Conservation (phyloP, 2,888 invertebrate species). For the Dorcus parallelipipedus region DNA sequence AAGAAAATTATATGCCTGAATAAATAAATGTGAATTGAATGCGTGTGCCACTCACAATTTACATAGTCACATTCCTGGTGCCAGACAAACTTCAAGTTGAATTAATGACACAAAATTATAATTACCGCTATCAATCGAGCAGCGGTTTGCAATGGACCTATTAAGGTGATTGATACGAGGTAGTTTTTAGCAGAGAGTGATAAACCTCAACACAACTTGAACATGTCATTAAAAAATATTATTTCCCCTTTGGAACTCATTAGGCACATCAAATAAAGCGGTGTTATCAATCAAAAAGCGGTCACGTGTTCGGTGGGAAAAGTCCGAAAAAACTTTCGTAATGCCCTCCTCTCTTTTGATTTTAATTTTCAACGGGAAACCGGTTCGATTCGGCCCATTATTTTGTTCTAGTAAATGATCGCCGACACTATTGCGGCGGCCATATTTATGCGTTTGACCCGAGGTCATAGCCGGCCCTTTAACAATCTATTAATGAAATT, state of each 20-base stretch:
- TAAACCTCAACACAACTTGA: conserved; percentile 39
- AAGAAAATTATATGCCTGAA: no score
- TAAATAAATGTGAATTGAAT: no score
- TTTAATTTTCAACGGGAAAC: conserved; percentile 18
- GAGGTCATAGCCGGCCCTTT: conserved; percentile 34
- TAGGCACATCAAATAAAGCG: conserved; percentile 30
- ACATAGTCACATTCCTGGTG: conserved; percentile 18
- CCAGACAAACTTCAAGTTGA: conserved; percentile 38
- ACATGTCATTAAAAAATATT: conserved; percentile 42
- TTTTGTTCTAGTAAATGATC: conserved; percentile 17
- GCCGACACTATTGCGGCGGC: conserved; percentile 22
- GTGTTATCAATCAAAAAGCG: conserved; percentile 26
- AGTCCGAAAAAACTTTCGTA: conserved; percentile 2
- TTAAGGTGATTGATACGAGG: conserved; percentile 46
- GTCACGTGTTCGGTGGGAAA: background rate
- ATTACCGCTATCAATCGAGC: conserved; percentile 42
- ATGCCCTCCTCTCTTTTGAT: background rate
- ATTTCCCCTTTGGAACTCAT: conserved; percentile 37
- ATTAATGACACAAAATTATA: conserved; percentile 37
- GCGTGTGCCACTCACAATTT: no score
- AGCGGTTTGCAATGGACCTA: conserved; percentile 40
- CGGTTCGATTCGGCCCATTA: conserved; percentile 26
- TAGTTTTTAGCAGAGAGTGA: conserved; percentile 37
- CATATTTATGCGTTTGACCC: conserved; percentile 43
- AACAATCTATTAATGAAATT: conserved; percentile 39